Base-by-base conservation (phyloP, 1,140 invertebrate species). In the Drosophila persimilis region DNA sequence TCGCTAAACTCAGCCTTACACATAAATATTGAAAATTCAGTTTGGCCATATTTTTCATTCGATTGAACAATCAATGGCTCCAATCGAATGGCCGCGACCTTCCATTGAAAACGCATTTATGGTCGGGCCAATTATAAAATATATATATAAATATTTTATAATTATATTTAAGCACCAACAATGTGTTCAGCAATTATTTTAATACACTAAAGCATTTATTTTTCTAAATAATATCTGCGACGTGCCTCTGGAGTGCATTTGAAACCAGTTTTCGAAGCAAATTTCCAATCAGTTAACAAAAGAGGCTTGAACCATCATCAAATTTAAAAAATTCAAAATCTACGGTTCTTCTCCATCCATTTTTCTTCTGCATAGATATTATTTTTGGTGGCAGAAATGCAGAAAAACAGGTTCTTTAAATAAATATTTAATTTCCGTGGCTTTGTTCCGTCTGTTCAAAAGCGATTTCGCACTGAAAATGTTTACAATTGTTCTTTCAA, bases 31-130 rank as follows among this genome's bases (percentile, higher is more conserved):
- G 13, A 48, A 45, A 53, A 39, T 39, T 64, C 8, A 41, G 39
- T 65, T 39, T 35, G 20, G 39, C 29, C 51, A 31, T 35, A 29
- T 31, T 45, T 65, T 66, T 66, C 51, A 29, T 69, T 71, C 20
- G 8, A 55, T 50, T 73, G 70, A 24, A 73, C 60, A 73, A 26
- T 44, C 62, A 47, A 54, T 55, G 31, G 31, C 31, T 35, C 59
- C 57, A 69, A 62, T 54, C 43, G 11, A 75, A 61, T 62, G 46
- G 26, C 57, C 62, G 11, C 35, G 59, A 78, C 57, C 75, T 78
- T 73, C 57, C 75, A 78, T 78, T 78, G 62, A 73, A 78, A 78
- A 46, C 46, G 45, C 62, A 69, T 78, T 78, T 69, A 78, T 73
- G 76, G 75, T 47, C 69, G 43, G 51, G 20, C 26, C 53, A 78